phyloP scores from a whole-genome alignment of 2,113 vertebrate genomes.

The Syngnathus floridae region DNA sequence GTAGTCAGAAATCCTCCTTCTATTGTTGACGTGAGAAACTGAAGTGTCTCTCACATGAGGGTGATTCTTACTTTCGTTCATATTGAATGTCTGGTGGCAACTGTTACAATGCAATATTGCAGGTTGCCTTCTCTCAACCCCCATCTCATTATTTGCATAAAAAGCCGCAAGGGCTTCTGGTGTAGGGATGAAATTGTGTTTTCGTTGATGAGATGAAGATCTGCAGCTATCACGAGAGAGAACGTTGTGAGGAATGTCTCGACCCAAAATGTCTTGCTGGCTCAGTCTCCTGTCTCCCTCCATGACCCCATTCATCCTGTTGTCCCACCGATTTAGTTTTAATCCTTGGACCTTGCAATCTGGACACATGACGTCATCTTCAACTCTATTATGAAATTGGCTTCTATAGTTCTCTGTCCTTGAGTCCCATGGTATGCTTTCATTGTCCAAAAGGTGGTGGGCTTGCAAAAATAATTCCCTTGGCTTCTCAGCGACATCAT shows the following conservation, averaged over 20 bases:
- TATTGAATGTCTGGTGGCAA: conserved; percentile 42
- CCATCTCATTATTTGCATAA: conserved; percentile 17
- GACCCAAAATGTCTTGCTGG: conserved; percentile 14
- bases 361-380: conserved; percentile 10
- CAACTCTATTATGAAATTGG: conserved; percentile 10
- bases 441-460: conserved; percentile 23
- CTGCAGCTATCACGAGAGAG: conserved; percentile 17
- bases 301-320: conserved; percentile 18
- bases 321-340: conserved; percentile 14
- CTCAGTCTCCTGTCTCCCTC: conserved; percentile 20
- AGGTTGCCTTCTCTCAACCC: conserved; percentile 12
- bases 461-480: conserved; percentile 4
- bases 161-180: conserved; percentile 3
- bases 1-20: not conserved
- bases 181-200: conserved; percentile 18
- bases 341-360: conserved; percentile 17
- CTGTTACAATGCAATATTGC: conserved; percentile 40
- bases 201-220: conserved; percentile 33
- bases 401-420: not conserved
- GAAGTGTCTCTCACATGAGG: conserved; percentile 2
- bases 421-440: not conserved
- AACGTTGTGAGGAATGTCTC: conserved; percentile 17
- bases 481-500: conserved; percentile 16
- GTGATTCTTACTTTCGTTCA: conserved; percentile 9
- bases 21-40: conserved; percentile 15